Evolutionary conservation across 2,797 vertebrate species (phyloP).

Genomic region (Melanogrammus aeglefinus): DNA sequence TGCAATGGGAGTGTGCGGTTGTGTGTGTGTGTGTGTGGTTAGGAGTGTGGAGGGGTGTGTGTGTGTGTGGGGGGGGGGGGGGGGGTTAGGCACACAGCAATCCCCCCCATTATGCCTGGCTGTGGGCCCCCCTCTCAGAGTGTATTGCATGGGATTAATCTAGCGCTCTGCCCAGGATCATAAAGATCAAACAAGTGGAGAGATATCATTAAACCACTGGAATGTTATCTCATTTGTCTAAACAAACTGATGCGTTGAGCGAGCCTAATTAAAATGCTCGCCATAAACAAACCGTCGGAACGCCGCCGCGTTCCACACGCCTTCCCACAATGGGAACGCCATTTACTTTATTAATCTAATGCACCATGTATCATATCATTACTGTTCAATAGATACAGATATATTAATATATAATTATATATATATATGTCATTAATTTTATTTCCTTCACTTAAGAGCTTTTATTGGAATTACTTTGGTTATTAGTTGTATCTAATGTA

Average conservation of each 20-base stretch:
- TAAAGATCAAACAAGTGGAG: slow-evolving; percentile 97
- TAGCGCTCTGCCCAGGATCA: slow-evolving; percentile 87
- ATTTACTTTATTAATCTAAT: slow-evolving; percentile 99
- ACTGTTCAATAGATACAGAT: slow-evolving; percentile 80
- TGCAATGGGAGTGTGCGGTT: slow-evolving; percentile 29
- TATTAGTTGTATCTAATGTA: slow-evolving; percentile 99
- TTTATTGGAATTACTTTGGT: slow-evolving; percentile 99
- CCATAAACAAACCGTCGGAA: slow-evolving; percentile 86
- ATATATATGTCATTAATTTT: slow-evolving; percentile 99
- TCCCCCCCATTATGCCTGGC: slow-evolving; percentile 48
- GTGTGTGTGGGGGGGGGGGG: no score
- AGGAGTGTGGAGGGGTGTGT: no score
- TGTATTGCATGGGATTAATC: slow-evolving; percentile 88
- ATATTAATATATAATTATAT: no score
- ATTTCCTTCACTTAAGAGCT: slow-evolving; percentile 99
- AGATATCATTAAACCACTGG: slow-evolving; percentile 93
- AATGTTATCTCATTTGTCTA: slow-evolving; percentile 96
- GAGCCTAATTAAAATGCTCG: slow-evolving; percentile 95
- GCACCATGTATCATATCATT: slow-evolving; percentile 99
- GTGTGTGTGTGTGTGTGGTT: no score
- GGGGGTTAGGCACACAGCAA: no score
- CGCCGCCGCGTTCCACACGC: slow-evolving; percentile 66
- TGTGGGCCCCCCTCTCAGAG: slow-evolving; percentile 54
- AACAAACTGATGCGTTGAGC: slow-evolving; percentile 96
- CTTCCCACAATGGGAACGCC: slow-evolving; percentile 84